A percentile compares a stretch with the other conserved stretches of the same genome.
These are phyloP conservation scores for Embidobia sp. DNA, from an alignment of 2,888 invertebrate species.

Conservation along the genomic window DNA sequence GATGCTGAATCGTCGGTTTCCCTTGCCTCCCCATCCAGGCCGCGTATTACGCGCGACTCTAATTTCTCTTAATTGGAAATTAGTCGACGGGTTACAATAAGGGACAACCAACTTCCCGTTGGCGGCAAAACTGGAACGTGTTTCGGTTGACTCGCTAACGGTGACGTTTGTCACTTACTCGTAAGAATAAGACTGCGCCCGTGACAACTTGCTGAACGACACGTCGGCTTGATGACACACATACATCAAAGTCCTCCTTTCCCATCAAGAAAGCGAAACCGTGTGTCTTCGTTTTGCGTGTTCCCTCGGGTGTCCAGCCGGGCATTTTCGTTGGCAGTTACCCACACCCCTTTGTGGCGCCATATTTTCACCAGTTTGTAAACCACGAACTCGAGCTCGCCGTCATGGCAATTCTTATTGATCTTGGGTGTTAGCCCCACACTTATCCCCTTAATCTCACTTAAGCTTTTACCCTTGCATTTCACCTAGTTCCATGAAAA, in stretches of 20 bases:
- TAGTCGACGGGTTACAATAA: conserved; percentile 8
- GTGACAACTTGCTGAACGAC: conserved; percentile 45
- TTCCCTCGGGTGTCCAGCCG: background rate
- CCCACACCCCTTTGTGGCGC: too few species aligned
- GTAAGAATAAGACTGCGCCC: conserved; percentile 56
- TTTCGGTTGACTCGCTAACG: conserved; percentile 66
- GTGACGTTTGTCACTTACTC: conserved; percentile 69
- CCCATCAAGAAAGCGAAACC: conserved; percentile 69
- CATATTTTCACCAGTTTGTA: too few species aligned
- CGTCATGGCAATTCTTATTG: conserved; percentile 10
- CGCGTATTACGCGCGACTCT: background rate
- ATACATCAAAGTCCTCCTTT: conserved; percentile 60
- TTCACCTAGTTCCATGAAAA: too few species aligned
- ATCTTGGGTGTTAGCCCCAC: background rate
- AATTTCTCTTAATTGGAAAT: conserved; percentile 41
- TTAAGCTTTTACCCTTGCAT: background rate
- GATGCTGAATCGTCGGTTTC: too few species aligned
- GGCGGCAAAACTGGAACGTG: conserved; percentile 65
- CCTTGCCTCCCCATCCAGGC: background rate
- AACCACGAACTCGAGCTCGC: background rate
- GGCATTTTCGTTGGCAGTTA: conserved; percentile 15
- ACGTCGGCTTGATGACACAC: conserved; percentile 62
- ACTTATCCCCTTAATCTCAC: background rate
- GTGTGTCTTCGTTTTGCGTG: too few species aligned
- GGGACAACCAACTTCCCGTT: conserved; percentile 30